Evolutionary conservation across 2,113 vertebrate species (phyloP), one percentile per base, ranked within the genome.

Genomic region (Fukomys damarensis): DNA sequence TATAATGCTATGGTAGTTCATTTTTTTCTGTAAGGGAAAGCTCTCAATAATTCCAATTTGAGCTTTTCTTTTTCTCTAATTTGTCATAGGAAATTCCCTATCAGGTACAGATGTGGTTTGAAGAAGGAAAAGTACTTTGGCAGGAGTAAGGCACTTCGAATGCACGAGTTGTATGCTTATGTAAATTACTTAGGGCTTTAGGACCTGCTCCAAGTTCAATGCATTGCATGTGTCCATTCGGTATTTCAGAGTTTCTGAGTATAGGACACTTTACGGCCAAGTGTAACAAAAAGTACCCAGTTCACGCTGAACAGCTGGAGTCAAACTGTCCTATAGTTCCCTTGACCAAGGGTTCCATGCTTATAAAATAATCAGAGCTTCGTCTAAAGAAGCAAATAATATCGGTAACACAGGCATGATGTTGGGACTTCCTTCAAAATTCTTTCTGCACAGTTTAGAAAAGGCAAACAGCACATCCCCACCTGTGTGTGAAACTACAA

Each of bases 71-170:
- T 26, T 6, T 6, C 10, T 63, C 92, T 95, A 96, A 88, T 95
- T 72, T 93, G n/a, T 90, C 66, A 84, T 56, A 74, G 76, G 41
- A 91, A 96, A 84, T 94, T 90, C 49, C 79, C 80, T 32, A 92
- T 86, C 54, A 96, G 86, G 66, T 66, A 95, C 76, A 93, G 68
- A 86, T 92, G 81, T 79, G 8, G 32, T 89, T 72, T 94, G 66
- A 94, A 93, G 82, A 93, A 93, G 63, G 61, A 14, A 59, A 92
- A 95, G 77, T 89, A 79, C 89, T 86, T 93, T 83, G 59, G 76
- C 56, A 92, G 59, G 26, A 97, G 58, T 43, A 90, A 92, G 59
- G 56, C 49, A 90, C 68, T 90, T 66, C 84, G 68, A 38, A 89
- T 52, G 19, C 89, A 79, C 79, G 43, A 91, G 58, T 89, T 93